Conservation (phyloP, 2,797 vertebrate species). For the Chrysocyon brachyurus region DNA sequence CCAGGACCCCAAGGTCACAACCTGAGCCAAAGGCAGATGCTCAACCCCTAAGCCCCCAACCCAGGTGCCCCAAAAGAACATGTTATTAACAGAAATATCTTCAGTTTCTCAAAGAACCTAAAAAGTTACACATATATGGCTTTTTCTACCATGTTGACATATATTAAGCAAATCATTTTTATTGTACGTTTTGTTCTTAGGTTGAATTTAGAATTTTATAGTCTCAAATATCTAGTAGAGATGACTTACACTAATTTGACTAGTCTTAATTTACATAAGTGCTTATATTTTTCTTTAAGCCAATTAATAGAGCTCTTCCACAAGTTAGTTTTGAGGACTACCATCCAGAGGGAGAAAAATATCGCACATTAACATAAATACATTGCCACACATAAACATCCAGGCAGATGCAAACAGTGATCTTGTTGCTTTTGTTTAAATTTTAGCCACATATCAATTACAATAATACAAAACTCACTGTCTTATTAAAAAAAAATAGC, state of each 20-base stretch:
- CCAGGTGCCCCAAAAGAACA: not conserved
- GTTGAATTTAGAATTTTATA: not conserved
- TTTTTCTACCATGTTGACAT: not conserved
- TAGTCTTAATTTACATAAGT: not conserved
- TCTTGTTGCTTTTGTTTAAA: not conserved
- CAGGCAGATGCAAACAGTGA: not conserved
- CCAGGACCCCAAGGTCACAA: too few relatives aligned
- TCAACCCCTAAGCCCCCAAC: too few relatives aligned
- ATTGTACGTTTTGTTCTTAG: not conserved
- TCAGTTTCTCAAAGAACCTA: not conserved
- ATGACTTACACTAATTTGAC: not conserved
- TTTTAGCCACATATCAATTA: not conserved
- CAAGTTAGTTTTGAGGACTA: not conserved
- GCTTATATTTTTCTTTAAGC: not conserved
- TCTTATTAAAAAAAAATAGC: not conserved
- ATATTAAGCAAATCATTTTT: not conserved
- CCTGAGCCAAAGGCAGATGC: too few relatives aligned
- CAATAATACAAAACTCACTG: not conserved
- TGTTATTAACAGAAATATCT: conserved; percentile 35
- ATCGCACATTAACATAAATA: not conserved
- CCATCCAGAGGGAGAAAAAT: not conserved
- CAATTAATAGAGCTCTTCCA: not conserved
- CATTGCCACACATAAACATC: not conserved
- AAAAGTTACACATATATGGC: not conserved
- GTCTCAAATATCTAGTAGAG: not conserved